These are phyloP conservation scores for Silurus lanzhouensis DNA, from an alignment of 2,797 vertebrate genomes.

Conservation along the genomic window DNA sequence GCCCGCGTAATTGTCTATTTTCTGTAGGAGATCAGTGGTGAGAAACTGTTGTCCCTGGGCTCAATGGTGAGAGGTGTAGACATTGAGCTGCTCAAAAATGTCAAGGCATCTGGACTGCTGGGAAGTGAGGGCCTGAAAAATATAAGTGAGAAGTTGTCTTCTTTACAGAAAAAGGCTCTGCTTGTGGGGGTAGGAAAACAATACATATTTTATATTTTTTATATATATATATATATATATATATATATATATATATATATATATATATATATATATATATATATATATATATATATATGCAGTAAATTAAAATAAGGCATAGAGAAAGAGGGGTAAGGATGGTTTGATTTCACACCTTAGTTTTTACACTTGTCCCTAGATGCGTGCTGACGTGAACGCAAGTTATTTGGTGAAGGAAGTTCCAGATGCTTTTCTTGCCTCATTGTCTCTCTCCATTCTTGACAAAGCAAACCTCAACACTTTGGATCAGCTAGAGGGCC, in stretches of 20 bases:
- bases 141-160: conserved; percentile 61
- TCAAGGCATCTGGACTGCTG: conserved; percentile 59
- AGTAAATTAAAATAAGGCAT: not conserved
- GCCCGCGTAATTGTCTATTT: not conserved
- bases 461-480: conserved; percentile 60
- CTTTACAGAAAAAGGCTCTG: conserved; percentile 66
- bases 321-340: not conserved
- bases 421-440: conserved; percentile 55
- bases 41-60: conserved; percentile 62
- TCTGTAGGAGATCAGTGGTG: conserved; percentile 42
- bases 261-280: not conserved
- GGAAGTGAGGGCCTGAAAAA: conserved; percentile 57
- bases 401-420: conserved; percentile 62
- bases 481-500: conserved; percentile 60
- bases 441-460: conserved; percentile 63
- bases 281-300: not conserved
- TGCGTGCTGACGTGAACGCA: conserved; percentile 43
- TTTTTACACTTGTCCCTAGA: conserved; percentile 51
- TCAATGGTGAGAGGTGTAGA: conserved; percentile 60
- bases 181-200: conserved; percentile 65
- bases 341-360: not conserved
- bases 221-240: not conserved
- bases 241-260: not conserved
- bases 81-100: conserved; percentile 53
- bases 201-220: not conserved